phyloP scores from a whole-genome alignment of 2,888 invertebrate species.

The Apotomis capreana region DNA sequence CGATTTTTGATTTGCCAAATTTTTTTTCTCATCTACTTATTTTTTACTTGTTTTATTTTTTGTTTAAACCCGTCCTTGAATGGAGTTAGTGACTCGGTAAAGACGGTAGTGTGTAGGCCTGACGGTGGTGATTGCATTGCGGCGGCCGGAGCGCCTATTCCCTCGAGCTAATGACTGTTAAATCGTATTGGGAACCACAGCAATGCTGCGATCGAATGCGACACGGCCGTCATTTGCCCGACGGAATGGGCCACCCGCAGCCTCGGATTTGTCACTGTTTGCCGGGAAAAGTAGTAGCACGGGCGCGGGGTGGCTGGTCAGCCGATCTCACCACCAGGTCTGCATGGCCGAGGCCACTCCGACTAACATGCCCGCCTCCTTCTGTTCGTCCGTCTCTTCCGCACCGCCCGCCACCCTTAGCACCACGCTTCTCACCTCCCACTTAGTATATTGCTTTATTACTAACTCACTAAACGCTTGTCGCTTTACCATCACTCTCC shows the following conservation, averaged over 20 bases:
- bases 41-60: slow-evolving; percentile 58
- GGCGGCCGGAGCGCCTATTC: slow-evolving; percentile 58
- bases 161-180: slow-evolving; percentile 22
- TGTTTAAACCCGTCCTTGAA: slow-evolving; percentile 75
- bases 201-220: slow-evolving; percentile 8
- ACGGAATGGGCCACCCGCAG: slow-evolving; percentile 41
- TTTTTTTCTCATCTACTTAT: slow-evolving; percentile 59
- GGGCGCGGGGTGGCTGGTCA: slow-evolving; percentile 61
- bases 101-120: slow-evolving; percentile 81
- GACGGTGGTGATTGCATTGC: slow-evolving; percentile 72
- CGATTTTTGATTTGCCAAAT: slow-evolving; percentile 78
- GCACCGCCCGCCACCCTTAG: slow-evolving; percentile 52
- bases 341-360: slow-evolving; percentile 34
- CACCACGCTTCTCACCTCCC: slow-evolving; percentile 60
- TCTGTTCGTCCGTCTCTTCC: slow-evolving; percentile 41
- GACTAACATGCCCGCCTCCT: slow-evolving; percentile 67
- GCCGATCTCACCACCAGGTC: slow-evolving; percentile 71
- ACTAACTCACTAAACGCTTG: slow-evolving; percentile 69
- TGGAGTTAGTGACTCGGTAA: slow-evolving; percentile 81
- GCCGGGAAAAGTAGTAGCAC: slow-evolving; percentile 54
- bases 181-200: neutral
- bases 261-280: slow-evolving; percentile 49
- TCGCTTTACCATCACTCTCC: slow-evolving; percentile 57
- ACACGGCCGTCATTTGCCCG: slow-evolving; percentile 17
- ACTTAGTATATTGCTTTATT: slow-evolving; percentile 67